Conservation (phyloP, 2,888 invertebrate species). For the Psococerastis gibbosa region DNA sequence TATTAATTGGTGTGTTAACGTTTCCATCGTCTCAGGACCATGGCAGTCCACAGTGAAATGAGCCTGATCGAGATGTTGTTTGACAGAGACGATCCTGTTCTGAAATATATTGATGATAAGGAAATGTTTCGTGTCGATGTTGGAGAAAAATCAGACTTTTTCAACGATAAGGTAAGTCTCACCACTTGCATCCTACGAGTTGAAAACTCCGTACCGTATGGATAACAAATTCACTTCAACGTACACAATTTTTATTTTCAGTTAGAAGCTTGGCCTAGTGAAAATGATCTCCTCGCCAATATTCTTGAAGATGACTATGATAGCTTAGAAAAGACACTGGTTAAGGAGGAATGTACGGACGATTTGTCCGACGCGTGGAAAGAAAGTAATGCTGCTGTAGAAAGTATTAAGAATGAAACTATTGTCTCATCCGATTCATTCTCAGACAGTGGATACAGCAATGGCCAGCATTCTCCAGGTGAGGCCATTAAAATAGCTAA, state of each 20-base stretch:
- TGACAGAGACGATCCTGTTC: conserved; percentile 24
- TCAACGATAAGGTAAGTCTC: conserved; percentile 9
- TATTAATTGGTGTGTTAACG: too few relatives aligned
- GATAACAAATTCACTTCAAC: neutral
- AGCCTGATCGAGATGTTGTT: conserved; percentile 26
- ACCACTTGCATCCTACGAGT: too few relatives aligned
- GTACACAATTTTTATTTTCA: conserved; percentile 20
- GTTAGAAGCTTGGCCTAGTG: conserved; percentile 29
- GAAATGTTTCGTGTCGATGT: conserved; percentile 16
- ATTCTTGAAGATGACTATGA: neutral
- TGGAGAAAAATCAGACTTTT: conserved; percentile 7
- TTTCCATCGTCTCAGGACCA: too few relatives aligned
- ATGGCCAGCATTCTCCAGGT: conserved; percentile 36
- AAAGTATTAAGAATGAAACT: conserved; percentile 19
- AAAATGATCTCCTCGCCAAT: conserved; percentile 39
- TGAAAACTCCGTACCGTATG: neutral
- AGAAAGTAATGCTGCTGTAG: conserved; percentile 29
- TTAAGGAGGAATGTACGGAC: conserved; percentile 24
- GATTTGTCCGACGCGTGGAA: too few relatives aligned
- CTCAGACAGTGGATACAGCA: conserved; percentile 53
- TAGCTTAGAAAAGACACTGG: conserved; percentile 20
- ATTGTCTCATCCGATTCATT: conserved; percentile 24
- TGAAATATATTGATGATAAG: conserved; percentile 21
- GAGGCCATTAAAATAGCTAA: too few relatives aligned
- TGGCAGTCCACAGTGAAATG: conserved; percentile 24